phyloP scores from a whole-genome alignment of 1,140 invertebrate species.

The Euglossa dilemma region DNA sequence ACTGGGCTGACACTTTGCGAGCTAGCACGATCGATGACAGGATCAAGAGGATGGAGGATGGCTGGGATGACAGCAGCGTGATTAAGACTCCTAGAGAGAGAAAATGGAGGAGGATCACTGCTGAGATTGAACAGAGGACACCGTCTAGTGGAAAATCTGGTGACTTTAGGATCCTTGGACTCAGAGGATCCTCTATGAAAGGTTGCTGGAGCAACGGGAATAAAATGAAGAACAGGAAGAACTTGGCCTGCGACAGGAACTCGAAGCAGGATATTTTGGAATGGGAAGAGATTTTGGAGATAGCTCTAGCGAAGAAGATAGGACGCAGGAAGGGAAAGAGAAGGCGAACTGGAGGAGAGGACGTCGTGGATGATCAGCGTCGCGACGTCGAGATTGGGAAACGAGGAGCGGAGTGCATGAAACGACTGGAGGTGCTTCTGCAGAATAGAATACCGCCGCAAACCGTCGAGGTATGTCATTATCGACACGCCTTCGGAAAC shows the following conservation, averaged over 20 bases:
- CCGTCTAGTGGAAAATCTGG: conserved; percentile 31
- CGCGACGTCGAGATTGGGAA: no score
- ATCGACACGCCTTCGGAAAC: background rate
- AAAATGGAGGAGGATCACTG: conserved; percentile 77
- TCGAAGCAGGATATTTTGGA: conserved; percentile 75
- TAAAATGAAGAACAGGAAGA: conserved; percentile 49
- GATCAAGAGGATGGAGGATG: conserved; percentile 75
- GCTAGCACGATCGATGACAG: conserved; percentile 67
- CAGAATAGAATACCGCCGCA: conserved; percentile 69
- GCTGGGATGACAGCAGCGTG: conserved; percentile 79
- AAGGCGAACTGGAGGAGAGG: background rate
- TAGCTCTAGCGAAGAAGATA: conserved; percentile 82
- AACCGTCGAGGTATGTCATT: conserved; percentile 64
- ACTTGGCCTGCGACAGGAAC: conserved; percentile 48
- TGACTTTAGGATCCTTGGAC: background rate
- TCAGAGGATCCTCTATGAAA: background rate
- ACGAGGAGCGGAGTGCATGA: conserved; percentile 68
- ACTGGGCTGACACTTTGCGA: conserved; percentile 78
- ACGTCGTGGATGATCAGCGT: no score
- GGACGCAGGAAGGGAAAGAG: conserved; percentile 37
- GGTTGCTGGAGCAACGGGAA: conserved; percentile 15
- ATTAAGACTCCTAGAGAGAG: conserved; percentile 71
- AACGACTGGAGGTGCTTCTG: conserved; percentile 75
- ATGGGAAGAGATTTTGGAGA: conserved; percentile 83
- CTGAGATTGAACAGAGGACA: conserved; percentile 67